Evolutionary conservation across 2,113 vertebrate species (phyloP), one percentile per base, ranked within the genome.

Genomic region (Thalassoma bifasciatum): DNA sequence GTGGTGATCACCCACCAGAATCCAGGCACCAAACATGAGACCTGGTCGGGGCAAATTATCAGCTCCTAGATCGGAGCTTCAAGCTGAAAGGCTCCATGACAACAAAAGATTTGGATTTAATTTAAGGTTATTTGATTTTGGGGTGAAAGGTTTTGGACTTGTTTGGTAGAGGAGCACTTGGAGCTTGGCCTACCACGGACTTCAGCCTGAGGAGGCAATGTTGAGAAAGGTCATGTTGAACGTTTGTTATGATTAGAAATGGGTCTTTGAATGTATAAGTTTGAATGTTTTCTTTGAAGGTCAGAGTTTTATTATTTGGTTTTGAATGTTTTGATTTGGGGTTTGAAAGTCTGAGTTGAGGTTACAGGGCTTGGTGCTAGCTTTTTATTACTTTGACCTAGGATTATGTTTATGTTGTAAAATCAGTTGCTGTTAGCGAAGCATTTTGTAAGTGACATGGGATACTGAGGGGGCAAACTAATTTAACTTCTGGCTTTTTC

Each of bases 41-140:
- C 98, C 0, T 99, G 98, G 98, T 98, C 98, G 0, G 97, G 97
- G 80, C 96, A 99, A 93, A 94, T 98, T 24, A 95, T 99, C 70
- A 95, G 96, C 91, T 97, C 97, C 81, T 99, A 96, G 93, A 92
- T 46, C 24, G 7, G 26, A 1, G 17, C 50, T 75, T 51, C 6
- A 12, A 16, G 42, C 46, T 47, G 66, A 51, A 37, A 12, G 22
- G 23, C 38, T 23, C 23, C 59, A 24, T 52, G 75, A 36, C 68
- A 22, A 34, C 49, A 26, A 38, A 12, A 36, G 49, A 34, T 57
- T 61, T 38, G 13, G 24, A 69, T 66, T 75, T 84, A 13, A 68
- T 78, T 73, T 84, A 24, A 46, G 16, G 56, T 53, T 79, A 77
- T 52, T n/a, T 59, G 46, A 79, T 84, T 77, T 56, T 1, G 0